A percentile compares a stretch with the other conserved stretches of the same genome.
Conservation (phyloP, 2,888 invertebrate species). For the Eupithecia vulgata region DNA sequence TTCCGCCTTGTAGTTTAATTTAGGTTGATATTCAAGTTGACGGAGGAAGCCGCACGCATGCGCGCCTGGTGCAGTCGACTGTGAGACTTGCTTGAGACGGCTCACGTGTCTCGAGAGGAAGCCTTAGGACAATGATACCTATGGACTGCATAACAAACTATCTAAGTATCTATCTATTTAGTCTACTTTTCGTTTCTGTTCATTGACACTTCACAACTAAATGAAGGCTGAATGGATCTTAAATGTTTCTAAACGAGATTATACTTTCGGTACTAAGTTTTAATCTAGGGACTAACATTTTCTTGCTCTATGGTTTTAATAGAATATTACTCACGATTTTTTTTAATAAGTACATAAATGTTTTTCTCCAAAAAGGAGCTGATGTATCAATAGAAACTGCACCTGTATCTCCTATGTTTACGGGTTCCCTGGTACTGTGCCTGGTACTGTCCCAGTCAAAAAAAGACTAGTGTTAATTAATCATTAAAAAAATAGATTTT, state of each 20-base stretch:
- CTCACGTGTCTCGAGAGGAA: conserved; percentile 34
- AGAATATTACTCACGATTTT: too few species aligned
- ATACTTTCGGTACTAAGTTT: too few species aligned
- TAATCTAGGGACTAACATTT: too few species aligned
- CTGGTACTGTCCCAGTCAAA: too few species aligned
- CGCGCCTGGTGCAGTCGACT: conserved; percentile 20
- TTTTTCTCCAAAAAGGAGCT: too few species aligned
- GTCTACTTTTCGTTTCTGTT: background rate
- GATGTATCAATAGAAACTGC: too few species aligned
- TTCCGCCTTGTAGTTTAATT: background rate
- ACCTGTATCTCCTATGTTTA: too few species aligned
- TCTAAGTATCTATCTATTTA: background rate
- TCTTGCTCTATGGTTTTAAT: too few species aligned
- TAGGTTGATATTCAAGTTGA: conserved; percentile 15
- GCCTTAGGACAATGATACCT: conserved; percentile 30
- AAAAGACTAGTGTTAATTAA: too few species aligned
- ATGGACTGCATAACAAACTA: conserved; percentile 11
- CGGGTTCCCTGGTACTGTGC: too few species aligned
- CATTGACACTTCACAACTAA: background rate
- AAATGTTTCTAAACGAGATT: background rate
- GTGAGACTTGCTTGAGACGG: conserved; percentile 21
- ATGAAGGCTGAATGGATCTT: background rate
- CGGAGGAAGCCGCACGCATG: conserved; percentile 34
- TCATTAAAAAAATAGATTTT: too few species aligned
- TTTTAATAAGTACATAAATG: too few species aligned